Evolutionary conservation across 2,797 vertebrate species (phyloP).

Genomic region (Picus viridis): DNA sequence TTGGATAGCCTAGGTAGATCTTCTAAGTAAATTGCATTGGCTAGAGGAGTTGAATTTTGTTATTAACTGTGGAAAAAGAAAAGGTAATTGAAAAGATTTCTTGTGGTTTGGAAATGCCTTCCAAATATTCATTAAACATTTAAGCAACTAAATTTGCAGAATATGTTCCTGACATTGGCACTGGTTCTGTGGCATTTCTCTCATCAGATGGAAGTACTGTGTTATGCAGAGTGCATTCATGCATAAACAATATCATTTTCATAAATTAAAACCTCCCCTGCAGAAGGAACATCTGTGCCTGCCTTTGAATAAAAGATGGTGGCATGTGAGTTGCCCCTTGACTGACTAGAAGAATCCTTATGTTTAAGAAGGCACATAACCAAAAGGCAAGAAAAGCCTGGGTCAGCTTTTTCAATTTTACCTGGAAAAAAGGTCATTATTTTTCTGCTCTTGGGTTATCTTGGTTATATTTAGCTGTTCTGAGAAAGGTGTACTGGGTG

Average conservation of each 20-base stretch:
- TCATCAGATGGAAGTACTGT: slow-evolving; percentile 85
- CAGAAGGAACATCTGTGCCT: slow-evolving; percentile 94
- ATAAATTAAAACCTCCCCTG: slow-evolving; percentile 96
- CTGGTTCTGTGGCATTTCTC: slow-evolving; percentile 83
- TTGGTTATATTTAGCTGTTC: neutral
- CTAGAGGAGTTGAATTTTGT: slow-evolving; percentile 35
- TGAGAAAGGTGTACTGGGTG: neutral
- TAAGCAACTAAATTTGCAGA: slow-evolving; percentile 84
- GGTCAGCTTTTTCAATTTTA: neutral
- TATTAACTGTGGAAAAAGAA: slow-evolving; percentile 50
- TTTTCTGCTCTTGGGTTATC: neutral
- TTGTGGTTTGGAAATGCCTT: slow-evolving; percentile 78
- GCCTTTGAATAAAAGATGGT: slow-evolving; percentile 90
- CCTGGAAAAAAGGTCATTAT: neutral
- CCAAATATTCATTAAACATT: slow-evolving; percentile 87
- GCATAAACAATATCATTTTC: slow-evolving; percentile 96
- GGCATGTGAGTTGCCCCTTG: slow-evolving; percentile 82
- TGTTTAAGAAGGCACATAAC: slow-evolving; percentile 41
- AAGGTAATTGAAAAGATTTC: slow-evolving; percentile 75
- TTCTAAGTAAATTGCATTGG: slow-evolving; percentile 37
- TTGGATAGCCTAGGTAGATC: neutral
- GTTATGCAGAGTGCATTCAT: slow-evolving; percentile 88
- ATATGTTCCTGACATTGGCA: slow-evolving; percentile 84
- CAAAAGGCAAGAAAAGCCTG: slow-evolving; percentile 1
- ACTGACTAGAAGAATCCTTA: slow-evolving; percentile 82